phyloP scores from a whole-genome alignment of 2,797 vertebrate genomes.

The Lagocephalus sceleratus region DNA sequence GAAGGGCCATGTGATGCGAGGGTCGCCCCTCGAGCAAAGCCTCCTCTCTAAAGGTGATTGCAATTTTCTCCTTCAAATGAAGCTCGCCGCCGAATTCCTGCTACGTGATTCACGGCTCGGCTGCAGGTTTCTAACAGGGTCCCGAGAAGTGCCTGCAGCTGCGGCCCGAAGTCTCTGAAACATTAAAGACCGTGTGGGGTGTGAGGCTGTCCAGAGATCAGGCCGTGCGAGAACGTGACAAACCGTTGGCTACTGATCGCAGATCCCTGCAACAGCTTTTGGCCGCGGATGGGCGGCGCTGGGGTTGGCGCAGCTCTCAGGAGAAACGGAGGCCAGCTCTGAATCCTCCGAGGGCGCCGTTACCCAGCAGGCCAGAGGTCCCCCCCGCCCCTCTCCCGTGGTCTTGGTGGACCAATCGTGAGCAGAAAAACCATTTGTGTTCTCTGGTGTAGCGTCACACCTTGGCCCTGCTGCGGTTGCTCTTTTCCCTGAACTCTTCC shows the following conservation, averaged over 20 bases:
- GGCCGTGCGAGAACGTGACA: conserved; percentile 34
- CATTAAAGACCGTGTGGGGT: conserved; percentile 37
- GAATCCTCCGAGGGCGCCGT: conserved; percentile 44
- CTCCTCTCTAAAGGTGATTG: neutral
- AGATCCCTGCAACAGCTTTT: conserved; percentile 25
- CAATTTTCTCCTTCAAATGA: neutral
- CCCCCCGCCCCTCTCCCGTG: no score
- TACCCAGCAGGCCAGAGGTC: no score
- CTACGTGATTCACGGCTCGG: conserved; percentile 21
- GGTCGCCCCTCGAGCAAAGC: neutral
- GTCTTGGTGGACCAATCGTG: no score
- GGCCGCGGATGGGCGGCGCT: conserved; percentile 10
- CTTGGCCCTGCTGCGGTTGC: conserved; percentile 3
- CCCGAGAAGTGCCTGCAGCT: conserved; percentile 16
- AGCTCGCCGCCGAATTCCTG: conserved; percentile 2
- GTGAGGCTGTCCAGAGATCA: conserved; percentile 30
- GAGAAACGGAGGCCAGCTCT: conserved; percentile 53
- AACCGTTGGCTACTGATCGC: conserved; percentile 32
- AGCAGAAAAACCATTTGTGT: no score
- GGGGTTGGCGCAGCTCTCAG: conserved; percentile 38
- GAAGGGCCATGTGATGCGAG: neutral
- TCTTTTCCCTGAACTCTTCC: conserved; percentile 61
- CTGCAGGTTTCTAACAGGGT: conserved; percentile 14
- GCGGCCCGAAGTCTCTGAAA: conserved; percentile 31
- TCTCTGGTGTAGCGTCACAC: no score